Percentiles rank a stretch among this genome's conserved stretches.
These are phyloP conservation scores for Oophaga pumilio DNA, from an alignment of 2,113 vertebrate species.

Conservation along the genomic window DNA sequence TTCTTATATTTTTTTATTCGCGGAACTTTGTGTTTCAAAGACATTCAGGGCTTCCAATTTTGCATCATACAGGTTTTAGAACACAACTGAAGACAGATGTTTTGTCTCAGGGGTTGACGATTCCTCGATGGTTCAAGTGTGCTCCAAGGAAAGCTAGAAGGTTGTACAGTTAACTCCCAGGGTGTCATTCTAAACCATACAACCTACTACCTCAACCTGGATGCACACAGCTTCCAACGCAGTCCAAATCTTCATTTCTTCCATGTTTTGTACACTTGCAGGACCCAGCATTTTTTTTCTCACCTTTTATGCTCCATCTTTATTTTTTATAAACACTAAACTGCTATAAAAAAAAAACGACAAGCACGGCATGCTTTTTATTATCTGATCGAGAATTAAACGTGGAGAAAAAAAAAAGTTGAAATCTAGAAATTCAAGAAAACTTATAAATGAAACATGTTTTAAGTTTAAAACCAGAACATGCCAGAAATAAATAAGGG, in stretches of 20 bases:
- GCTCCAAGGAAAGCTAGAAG: constrained; percentile 99
- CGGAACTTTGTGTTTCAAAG: not conserved
- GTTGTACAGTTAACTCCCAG: constrained; percentile 99
- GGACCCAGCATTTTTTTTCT: no score
- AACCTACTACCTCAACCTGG: constrained; percentile 99
- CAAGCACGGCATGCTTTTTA: not conserved
- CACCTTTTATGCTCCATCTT: not conserved
- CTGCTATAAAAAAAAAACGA: not conserved
- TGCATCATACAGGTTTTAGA: constrained; percentile 54
- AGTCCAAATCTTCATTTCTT: constrained; percentile 62
- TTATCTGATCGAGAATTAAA: not conserved
- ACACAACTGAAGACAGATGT: constrained; percentile 60
- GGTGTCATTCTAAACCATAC: constrained; percentile 99
- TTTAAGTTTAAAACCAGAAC: not conserved
- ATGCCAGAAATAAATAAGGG: not conserved
- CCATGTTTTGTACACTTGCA: not conserved
- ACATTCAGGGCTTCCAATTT: not conserved
- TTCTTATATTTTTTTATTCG: not conserved
- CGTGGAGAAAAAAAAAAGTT: not conserved
- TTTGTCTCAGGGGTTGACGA: constrained; percentile 71
- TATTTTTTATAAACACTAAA: not conserved
- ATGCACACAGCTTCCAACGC: constrained; percentile 90
- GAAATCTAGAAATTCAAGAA: not conserved
- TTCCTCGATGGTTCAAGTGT: constrained; percentile 92
- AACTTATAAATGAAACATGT: not conserved